Base-by-base conservation (phyloP, 2,113 vertebrate genomes). In the Eptesicus fuscus region DNA sequence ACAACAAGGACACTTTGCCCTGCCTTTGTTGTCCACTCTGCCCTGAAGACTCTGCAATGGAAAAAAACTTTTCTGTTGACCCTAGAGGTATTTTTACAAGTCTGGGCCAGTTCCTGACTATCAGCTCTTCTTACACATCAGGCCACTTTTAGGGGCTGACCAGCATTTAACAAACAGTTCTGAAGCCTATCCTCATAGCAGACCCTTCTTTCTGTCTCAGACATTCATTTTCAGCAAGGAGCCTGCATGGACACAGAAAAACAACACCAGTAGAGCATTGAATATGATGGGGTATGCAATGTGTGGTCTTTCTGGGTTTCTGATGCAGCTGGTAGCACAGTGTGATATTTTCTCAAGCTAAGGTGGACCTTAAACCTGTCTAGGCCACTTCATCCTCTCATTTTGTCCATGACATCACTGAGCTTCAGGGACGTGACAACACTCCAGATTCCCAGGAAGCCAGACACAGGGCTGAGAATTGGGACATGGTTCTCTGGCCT, bases 281-380 rank as follows among this genome's bases (percentile, higher is more conserved):
- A 37, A 28, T 1, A 10, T 2, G 37, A 73, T 2, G 18, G 6
- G 47, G 1, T 44, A 47, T 12, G 16, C 8, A 0, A 9, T 56
- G 40, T 47, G 4, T 30, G 37, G 8, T 5, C 69, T 90, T 71
- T 37, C 12, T 51, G 12, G 22, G 3, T 82, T 67, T 22, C 63
- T 74, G 73, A 40, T 17, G 22, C 70, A 30, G 25, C 63, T 2
- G 6, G 20, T 16, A 49, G 32, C 30, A 18, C 32, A 0, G 2
- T 2, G 0, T 28, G 37, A 42, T 14, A 16, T 61, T 61, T 94
- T 44, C 83, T 86, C 35, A 35, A 70, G 74, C 9, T 6, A 25
- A 78, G 11, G 9, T 51, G 40, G 37, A n/a, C 32, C 32, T 59
- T 18, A 47, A 67, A 42, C 69, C 71, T 91, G 18, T 51, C 37